Base-by-base conservation (phyloP, 2,797 vertebrate species). In the Sebastes itinus region DNA sequence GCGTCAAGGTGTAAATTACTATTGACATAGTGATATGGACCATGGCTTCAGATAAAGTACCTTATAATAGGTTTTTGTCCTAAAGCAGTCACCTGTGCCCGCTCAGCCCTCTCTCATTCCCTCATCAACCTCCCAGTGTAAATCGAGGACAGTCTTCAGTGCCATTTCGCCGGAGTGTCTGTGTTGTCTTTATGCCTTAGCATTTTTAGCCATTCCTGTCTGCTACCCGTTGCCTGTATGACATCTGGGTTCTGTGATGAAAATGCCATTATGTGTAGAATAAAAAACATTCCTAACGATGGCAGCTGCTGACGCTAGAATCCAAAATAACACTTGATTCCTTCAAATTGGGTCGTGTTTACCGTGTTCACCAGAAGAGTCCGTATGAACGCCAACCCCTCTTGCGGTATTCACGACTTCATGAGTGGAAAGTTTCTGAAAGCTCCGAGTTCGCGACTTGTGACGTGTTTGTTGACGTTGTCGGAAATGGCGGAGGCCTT, bases 131-230 rank as follows among this genome's bases (percentile, higher is more conserved):
- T 52, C 52, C 49, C 20, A 32, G 38, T 13, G 16, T 38, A 62
- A 62, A 68, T 30, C 20, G 11, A 76, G 11, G 30, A 61, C 49
- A n/a, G 35, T 46, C 7, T 55, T 72, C 63, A 18, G 18, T 18
- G 13, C 65, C 70, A 71, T 64, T 22, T 33, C 8, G 1, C 4
- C 7, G 8, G 5, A 18, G 42, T 49, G 52, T 60, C 61, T 46
- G 55, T 67, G 23, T 72, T 77, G 66, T 68, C 49, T 64, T 66
- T 30, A 22, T 54, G 20, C 10, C 3, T 7, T 2, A 4, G 38
- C 11, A 56, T 74, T 79, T 83, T 83, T 25, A 52, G 42, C 4
- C 25, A 60, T 72, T 77, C 11, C 28, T 32, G 12, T 42, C 54
- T 68, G 33, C 16, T 60, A n/a, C 28, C 22, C 7, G 16, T 18